Conservation (phyloP, 2,888 invertebrate genomes). For the Drosophila setosimentum region DNA sequence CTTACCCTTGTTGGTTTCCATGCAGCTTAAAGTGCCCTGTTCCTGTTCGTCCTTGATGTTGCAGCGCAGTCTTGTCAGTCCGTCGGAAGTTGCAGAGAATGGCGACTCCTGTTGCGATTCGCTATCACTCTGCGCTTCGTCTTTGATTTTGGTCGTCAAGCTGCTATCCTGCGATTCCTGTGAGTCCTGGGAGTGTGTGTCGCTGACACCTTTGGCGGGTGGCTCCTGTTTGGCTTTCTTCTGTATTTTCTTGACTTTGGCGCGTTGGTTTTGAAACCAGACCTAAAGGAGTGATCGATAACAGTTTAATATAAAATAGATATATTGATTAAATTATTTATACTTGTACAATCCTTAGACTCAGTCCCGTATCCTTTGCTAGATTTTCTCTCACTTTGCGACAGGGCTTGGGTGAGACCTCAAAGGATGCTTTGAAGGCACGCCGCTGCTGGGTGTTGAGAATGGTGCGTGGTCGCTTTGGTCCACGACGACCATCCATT, state of each 20-base stretch:
- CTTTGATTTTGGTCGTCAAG: constrained; percentile 87
- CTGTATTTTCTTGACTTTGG: constrained; percentile 89
- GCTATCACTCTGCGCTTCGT: constrained; percentile 88
- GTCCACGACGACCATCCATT: constrained; percentile 90
- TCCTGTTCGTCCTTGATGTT: constrained; percentile 84
- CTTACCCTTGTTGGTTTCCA: constrained; percentile 84
- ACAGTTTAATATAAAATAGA: background rate
- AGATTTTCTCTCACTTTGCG: constrained; percentile 92
- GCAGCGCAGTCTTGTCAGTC: constrained; percentile 75
- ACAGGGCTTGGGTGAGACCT: constrained; percentile 93
- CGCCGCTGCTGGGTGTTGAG: constrained; percentile 92
- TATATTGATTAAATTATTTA: background rate
- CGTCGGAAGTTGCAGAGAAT: constrained; percentile 75
- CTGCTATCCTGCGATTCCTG: constrained; percentile 86
- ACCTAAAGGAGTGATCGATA: constrained; percentile 84
- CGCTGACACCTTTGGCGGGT: constrained; percentile 83
- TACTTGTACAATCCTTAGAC: constrained; percentile 94
- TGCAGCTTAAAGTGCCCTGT: constrained; percentile 82
- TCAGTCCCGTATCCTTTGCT: constrained; percentile 93
- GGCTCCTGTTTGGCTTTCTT: constrained; percentile 88
- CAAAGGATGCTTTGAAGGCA: constrained; percentile 94
- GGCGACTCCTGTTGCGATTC: constrained; percentile 84
- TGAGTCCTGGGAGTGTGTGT: constrained; percentile 85
- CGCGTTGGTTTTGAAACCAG: constrained; percentile 89
- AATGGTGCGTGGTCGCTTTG: constrained; percentile 93